Percentiles rank a stretch among this genome's conserved stretches.
Evolutionary conservation across 2,888 invertebrate genomes (phyloP).

Genomic region (Epinotia ramella): DNA sequence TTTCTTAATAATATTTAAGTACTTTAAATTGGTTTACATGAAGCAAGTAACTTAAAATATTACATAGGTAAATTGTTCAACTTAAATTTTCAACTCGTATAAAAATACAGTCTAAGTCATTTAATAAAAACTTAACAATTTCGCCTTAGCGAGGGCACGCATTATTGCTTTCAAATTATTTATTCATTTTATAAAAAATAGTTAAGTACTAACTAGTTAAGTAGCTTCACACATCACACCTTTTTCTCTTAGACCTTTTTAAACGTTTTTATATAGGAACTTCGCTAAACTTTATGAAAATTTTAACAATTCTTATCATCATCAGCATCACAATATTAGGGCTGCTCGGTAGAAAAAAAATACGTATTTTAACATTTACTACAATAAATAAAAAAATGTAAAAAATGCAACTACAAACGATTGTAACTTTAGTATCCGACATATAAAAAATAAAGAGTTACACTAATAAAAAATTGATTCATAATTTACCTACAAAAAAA

Average conservation of each 20-base stretch:
- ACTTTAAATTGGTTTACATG: conserved; percentile 25
- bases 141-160: neutral
- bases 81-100: conserved; percentile 28
- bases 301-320: conserved; percentile 7
- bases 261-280: conserved; percentile 35
- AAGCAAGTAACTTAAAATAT: conserved; percentile 15
- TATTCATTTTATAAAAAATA: neutral
- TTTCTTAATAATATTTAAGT: conserved; percentile 20
- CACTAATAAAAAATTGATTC: neutral
- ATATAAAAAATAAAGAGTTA: neutral
- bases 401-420: neutral
- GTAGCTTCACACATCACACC: neutral
- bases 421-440: neutral
- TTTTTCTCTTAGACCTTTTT: conserved; percentile 10
- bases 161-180: conserved; percentile 4
- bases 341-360: conserved; percentile 25
- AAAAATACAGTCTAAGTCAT: conserved; percentile 28
- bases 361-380: too few relatives aligned
- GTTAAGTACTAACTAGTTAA: conserved; percentile 25
- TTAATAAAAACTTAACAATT: conserved; percentile 15
- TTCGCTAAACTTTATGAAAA: conserved; percentile 15
- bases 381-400: conserved; percentile 22
- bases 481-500: conserved; percentile 23
- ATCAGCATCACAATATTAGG: conserved; percentile 27
- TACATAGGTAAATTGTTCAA: conserved; percentile 15